Conservation (phyloP, 2,888 invertebrate genomes). For the Sminthurides aquaticus region DNA sequence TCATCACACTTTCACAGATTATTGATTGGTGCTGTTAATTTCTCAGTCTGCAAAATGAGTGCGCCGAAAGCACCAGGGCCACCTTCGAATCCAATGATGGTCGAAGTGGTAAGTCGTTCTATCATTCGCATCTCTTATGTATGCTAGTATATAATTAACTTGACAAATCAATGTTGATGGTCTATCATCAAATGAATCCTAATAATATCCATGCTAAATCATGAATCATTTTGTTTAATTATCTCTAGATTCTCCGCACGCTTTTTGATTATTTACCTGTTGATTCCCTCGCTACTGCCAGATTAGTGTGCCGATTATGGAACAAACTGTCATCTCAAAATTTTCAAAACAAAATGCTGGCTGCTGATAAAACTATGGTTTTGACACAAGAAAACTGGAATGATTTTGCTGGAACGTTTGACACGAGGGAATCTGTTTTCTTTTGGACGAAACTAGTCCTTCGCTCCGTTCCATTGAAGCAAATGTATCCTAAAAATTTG, state of each 20-base stretch:
- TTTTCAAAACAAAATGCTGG: conserved; percentile 8
- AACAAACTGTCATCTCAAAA: conserved; percentile 5
- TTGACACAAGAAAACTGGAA: conserved; percentile 14
- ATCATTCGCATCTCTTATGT: not conserved
- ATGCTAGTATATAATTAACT: not conserved
- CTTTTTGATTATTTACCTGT: not conserved
- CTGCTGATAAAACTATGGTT: not conserved
- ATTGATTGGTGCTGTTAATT: too few relatives aligned
- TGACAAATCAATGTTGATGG: too few relatives aligned
- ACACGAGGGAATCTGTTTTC: conserved; percentile 2
- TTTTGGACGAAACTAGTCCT: conserved; percentile 11
- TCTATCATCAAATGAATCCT: too few relatives aligned
- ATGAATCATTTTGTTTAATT: too few relatives aligned
- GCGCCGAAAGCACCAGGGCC: too few relatives aligned
- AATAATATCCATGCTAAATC: too few relatives aligned
- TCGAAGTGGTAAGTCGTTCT: conserved; percentile 17
- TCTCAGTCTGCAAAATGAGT: too few relatives aligned
- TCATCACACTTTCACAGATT: too few relatives aligned
- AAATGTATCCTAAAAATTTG: conserved; percentile 9
- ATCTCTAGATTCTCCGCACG: not conserved
- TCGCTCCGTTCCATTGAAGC: not conserved
- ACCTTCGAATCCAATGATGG: conserved; percentile 6
- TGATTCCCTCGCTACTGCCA: conserved; percentile 6
- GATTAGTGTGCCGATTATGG: conserved; percentile 15
- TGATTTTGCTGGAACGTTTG: conserved; percentile 9